Conservation (phyloP, 64 coral and sea anemone species). For the Actinia tenebrosa region DNA sequence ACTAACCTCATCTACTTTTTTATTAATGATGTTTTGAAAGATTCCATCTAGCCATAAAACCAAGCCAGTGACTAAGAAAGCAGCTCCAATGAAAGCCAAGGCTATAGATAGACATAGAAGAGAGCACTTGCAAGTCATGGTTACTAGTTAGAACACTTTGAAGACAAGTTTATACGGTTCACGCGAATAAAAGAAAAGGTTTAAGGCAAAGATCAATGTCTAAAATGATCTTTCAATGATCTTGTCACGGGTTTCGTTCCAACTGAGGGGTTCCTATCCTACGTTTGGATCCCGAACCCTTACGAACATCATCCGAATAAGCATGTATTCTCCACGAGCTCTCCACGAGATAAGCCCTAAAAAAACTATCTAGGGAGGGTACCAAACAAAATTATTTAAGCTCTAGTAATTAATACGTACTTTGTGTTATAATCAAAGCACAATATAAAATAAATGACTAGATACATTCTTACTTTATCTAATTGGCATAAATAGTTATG, state of each 20-base stretch:
- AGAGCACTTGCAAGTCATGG: neutral
- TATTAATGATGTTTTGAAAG: constrained; percentile 38
- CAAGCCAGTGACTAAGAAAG: constrained; percentile 44
- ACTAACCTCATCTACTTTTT: constrained; percentile 55
- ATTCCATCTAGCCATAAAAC: constrained; percentile 59
- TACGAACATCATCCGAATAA: neutral
- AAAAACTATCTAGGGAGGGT: neutral
- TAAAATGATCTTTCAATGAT: neutral
- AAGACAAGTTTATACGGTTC: too few species aligned
- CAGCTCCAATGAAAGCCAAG: constrained; percentile 6
- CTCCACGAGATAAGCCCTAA: neutral
- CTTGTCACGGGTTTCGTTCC: neutral
- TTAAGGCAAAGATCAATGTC: neutral
- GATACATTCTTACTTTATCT: neutral
- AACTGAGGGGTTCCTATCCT: neutral
- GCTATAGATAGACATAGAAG: neutral
- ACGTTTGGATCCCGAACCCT: neutral
- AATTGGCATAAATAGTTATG: neutral
- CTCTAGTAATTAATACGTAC: neutral
- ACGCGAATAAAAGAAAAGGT: neutral
- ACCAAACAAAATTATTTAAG: neutral
- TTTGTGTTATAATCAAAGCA: neutral
- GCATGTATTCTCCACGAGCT: neutral
- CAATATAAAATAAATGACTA: neutral
- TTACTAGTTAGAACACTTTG: neutral